Evolutionary conservation across 2,888 invertebrate species (phyloP), one percentile per base, ranked within the genome.

Genomic region (Merodon equestris): DNA sequence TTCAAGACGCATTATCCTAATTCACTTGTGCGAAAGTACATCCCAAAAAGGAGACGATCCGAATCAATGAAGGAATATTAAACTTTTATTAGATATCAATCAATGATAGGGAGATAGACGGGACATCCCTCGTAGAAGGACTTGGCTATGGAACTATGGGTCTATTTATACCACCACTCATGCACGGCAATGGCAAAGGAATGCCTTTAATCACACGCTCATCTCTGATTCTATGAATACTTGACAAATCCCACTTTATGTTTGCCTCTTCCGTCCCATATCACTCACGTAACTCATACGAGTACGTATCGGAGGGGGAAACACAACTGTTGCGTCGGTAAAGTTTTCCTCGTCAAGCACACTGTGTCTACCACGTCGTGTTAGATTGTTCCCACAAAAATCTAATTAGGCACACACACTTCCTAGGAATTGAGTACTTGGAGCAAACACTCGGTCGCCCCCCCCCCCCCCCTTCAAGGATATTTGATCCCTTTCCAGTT

Each of bases 401-500:
- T 71, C 54, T 56, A 63, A 71, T 61, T 63, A 71, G 61, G 51
- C 34, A 27, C 27, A 38, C 53, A 54, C 42, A 61, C 42, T 71
- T 60, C 27, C 13, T 40, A 34, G 47, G 60, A 70, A 54, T 40
- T 70, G 70, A 48, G n/a, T 48, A 13, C 47, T 47, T 47, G 17
- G 53, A 34, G 70, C 60, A 70, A 70, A 70, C 61, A 70, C 54
- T 42, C 60, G 54, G 61, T 61, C 71, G 61, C 71, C 36, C 48
- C 47, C 71, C 71, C 71, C 36, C 48, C 47, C 34, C 71, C 61
- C 71, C 18, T 56, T 42, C 40, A 42, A 48, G 48, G 71, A 50
- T 56, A 71, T 71, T 63, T 56, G 71, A 71, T 71, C 71, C 70
- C 7, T 63, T 50, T 13, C 5, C 19, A 70, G 15, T 47, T 17